Evolutionary conservation across 2,797 vertebrate genomes (phyloP).

Genomic region (Dendrocincla tyrannina): DNA sequence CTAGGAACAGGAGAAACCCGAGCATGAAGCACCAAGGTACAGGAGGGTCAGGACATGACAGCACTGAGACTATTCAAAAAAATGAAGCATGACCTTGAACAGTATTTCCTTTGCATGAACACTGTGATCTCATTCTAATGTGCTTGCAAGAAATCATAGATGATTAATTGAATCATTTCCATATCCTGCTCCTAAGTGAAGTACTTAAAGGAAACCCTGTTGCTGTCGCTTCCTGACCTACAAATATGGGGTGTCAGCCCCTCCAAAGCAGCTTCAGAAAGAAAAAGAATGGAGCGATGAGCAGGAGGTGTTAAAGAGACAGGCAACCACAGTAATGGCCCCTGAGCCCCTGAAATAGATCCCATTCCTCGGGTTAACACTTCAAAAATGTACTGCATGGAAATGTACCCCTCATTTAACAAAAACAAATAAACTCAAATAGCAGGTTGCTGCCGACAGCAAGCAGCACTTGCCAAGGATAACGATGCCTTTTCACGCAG

Average conservation of each 20-base stretch:
- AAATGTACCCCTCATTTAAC: not conserved
- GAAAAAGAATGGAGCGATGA: not conserved
- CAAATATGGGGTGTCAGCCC: not conserved
- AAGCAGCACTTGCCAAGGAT: not conserved
- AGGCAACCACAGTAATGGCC: not conserved
- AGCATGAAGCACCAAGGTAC: not conserved
- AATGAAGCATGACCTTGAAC: not conserved
- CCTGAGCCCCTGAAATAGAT: not conserved
- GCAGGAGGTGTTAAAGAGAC: not conserved
- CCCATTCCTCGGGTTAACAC: not conserved
- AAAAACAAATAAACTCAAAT: not conserved
- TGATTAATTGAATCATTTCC: not conserved
- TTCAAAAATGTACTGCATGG: rapidly evolving
- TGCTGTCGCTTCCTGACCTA: not conserved
- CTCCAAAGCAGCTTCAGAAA: rapidly evolving
- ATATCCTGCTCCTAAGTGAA: not conserved
- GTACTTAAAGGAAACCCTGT: not conserved
- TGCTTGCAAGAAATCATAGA: rapidly evolving
- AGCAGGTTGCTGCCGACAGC: not conserved
- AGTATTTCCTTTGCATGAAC: not conserved
- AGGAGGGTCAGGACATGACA: not conserved
- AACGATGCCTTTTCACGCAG: not conserved
- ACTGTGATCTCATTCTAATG: not conserved
- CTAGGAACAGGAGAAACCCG: not conserved
- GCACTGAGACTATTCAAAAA: not conserved